Evolutionary conservation across 2,888 invertebrate species (phyloP).

Genomic region (Agrochola macilenta): DNA sequence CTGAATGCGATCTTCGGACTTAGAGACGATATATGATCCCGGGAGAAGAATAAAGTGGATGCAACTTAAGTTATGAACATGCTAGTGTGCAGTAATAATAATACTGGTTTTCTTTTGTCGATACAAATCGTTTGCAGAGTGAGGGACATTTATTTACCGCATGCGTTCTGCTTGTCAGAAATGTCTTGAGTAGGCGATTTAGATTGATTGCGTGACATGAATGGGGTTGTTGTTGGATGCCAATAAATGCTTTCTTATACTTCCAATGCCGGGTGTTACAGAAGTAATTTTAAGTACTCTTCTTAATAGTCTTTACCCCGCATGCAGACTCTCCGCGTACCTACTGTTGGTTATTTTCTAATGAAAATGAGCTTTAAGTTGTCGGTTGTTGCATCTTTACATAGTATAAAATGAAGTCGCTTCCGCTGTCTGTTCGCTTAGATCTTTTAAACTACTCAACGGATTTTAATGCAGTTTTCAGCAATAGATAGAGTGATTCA

Average conservation of each 20-base stretch:
- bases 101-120: constrained; percentile 2
- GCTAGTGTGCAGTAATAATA: neutral
- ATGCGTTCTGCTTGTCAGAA: neutral
- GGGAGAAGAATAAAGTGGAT: constrained; percentile 46
- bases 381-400: constrained; percentile 11
- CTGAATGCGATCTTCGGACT: constrained; percentile 44
- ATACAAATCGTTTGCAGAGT: neutral
- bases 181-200: neutral
- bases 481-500: no score
- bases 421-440: no score
- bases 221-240: neutral
- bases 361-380: constrained; percentile 8
- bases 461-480: no score
- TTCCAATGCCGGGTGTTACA: no score
- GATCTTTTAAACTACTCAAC: no score
- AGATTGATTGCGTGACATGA: neutral
- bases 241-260: neutral
- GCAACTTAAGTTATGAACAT: constrained; percentile 34
- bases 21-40: constrained; percentile 34
- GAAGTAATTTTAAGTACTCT: neutral
- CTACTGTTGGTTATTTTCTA: neutral
- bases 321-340: neutral
- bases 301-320: neutral
- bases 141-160: neutral
- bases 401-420: no score